These are phyloP conservation scores for Limnephilus marmoratus DNA, from an alignment of 2,888 invertebrate genomes.

Conservation along the genomic window DNA sequence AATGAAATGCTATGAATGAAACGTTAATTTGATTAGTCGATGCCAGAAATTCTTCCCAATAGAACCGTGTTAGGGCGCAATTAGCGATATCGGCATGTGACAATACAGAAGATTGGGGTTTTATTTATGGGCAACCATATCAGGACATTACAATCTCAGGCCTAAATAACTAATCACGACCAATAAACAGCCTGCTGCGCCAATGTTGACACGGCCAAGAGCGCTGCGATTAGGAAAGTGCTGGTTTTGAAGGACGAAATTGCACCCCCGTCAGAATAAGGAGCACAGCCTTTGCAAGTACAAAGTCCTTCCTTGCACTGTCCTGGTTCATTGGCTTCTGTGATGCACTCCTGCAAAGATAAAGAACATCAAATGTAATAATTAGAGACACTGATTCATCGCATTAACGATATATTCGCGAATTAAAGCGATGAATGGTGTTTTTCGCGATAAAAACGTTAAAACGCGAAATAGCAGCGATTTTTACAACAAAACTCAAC, in stretches of 20 bases:
- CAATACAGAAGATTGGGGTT: neutral
- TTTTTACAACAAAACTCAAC: too few relatives aligned
- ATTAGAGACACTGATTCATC: too few relatives aligned
- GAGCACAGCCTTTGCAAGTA: constrained; percentile 73
- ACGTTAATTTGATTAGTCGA: too few relatives aligned
- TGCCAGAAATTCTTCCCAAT: too few relatives aligned
- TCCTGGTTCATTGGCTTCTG: constrained; percentile 74
- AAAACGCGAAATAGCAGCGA: too few relatives aligned
- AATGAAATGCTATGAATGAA: too few relatives aligned
- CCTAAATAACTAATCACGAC: neutral
- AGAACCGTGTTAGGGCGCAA: too few relatives aligned
- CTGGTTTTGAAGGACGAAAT: constrained; percentile 5
- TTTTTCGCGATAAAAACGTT: too few relatives aligned
- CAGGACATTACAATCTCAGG: neutral
- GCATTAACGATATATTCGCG: too few relatives aligned
- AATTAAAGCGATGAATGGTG: too few relatives aligned
- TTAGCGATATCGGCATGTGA: neutral
- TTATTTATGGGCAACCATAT: neutral
- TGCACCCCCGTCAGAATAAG: constrained; percentile 57
- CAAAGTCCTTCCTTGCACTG: constrained; percentile 74
- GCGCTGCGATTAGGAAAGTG: neutral
- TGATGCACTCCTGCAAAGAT: constrained; percentile 73
- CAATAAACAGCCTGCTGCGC: neutral
- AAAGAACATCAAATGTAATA: neutral
- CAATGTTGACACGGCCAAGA: neutral